Conservation (phyloP, 2,888 invertebrate genomes). For the Seira musarum region DNA sequence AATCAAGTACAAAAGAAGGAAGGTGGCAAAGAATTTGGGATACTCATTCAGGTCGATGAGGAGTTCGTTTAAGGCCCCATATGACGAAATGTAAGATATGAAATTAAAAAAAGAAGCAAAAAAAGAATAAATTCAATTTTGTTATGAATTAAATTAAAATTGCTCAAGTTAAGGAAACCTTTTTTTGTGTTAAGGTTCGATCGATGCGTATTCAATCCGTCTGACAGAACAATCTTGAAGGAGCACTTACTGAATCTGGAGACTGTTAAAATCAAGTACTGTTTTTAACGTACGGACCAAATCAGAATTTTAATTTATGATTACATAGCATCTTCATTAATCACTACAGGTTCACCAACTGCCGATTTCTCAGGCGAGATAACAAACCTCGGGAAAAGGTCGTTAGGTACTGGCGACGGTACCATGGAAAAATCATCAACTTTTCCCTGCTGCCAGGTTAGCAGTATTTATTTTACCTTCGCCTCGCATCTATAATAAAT, state of each 20-base stretch:
- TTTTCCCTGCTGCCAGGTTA: constrained; percentile 39
- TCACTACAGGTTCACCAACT: constrained; percentile 46
- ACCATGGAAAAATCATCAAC: constrained; percentile 35
- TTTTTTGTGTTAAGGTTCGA: too few species aligned
- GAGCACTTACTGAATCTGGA: constrained; percentile 55
- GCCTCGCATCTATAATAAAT: neutral
- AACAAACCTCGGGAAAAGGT: constrained; percentile 41
- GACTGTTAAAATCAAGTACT: constrained; percentile 47
- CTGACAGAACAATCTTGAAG: constrained; percentile 47
- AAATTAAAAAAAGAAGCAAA: neutral
- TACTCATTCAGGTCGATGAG: constrained; percentile 49
- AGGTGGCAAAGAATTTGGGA: constrained; percentile 53
- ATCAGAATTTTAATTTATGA: too few species aligned
- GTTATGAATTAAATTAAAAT: too few species aligned
- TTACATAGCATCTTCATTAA: too few species aligned
- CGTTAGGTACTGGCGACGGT: constrained; percentile 32
- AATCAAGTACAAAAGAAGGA: constrained; percentile 49
- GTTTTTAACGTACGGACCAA: too few species aligned
- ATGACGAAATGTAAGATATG: constrained; percentile 30
- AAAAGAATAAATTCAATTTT: too few species aligned
- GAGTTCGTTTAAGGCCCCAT: constrained; percentile 8
- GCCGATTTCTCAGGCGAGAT: constrained; percentile 53
- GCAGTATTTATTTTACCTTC: too few species aligned
- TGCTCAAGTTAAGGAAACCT: too few species aligned
- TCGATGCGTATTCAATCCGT: constrained; percentile 57